Evolutionary conservation across 1,140 invertebrate genomes (phyloP).

Genomic region (Spodoptera frugiperda): DNA sequence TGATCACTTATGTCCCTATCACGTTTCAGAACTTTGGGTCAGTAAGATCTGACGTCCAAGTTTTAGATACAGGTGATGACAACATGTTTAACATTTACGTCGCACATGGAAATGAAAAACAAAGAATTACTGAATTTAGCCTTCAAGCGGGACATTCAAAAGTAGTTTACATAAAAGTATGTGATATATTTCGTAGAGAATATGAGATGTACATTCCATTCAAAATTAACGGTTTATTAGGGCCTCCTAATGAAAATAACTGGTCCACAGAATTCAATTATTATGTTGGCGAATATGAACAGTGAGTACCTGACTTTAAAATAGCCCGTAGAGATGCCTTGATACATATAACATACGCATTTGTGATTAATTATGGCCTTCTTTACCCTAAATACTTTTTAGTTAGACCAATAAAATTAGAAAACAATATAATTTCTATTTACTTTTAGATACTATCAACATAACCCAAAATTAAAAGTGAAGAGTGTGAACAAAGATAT

Average conservation of each 20-base stretch:
- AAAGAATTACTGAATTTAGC: slow-evolving; percentile 66
- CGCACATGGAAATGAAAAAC: slow-evolving; percentile 71
- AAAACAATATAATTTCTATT: background rate
- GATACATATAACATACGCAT: background rate
- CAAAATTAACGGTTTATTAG: slow-evolving; percentile 75
- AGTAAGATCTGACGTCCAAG: slow-evolving; percentile 65
- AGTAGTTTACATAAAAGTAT: slow-evolving; percentile 75
- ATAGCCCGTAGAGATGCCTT: background rate
- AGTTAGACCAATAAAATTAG: no score
- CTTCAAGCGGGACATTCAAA: slow-evolving; percentile 74
- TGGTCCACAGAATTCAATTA: slow-evolving; percentile 68
- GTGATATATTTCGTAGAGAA: slow-evolving; percentile 73
- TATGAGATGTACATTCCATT: slow-evolving; percentile 82
- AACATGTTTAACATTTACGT: slow-evolving; percentile 76
- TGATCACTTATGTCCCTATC: slow-evolving; percentile 76
- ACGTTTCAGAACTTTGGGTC: slow-evolving; percentile 74
- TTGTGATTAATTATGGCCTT: background rate
- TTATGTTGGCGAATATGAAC: slow-evolving; percentile 71
- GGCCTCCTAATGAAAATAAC: slow-evolving; percentile 68
- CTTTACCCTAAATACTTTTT: background rate
- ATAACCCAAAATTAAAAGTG: slow-evolving; percentile 73
- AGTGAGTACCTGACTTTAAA: slow-evolving; percentile 61
- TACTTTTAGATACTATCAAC: slow-evolving; percentile 73
- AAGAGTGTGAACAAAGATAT: slow-evolving; percentile 74
- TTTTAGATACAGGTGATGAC: slow-evolving; percentile 72